Evolutionary conservation across 2,888 invertebrate species (phyloP), one percentile per base, ranked within the genome.

Genomic region (Drosophila demipolita): DNA sequence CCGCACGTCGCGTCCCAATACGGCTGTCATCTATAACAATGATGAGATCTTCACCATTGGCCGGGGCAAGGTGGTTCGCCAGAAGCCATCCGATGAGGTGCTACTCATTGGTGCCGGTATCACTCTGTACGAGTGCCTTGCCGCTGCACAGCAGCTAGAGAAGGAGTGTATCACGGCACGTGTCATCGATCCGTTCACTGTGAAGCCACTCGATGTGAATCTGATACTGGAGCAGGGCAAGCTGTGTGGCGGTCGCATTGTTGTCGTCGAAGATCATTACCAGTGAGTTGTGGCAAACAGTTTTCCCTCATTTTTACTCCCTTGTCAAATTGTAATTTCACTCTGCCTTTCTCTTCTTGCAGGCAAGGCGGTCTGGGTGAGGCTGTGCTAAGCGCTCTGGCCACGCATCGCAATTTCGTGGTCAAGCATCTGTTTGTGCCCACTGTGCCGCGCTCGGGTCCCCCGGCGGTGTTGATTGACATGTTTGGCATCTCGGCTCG

Each of bases 221-320:
- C 94, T 96, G 1, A 95, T 99, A 48, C 92, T 96, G 48, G 94
- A 94, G 60, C 95, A 97, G 92, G 99, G 98, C 3, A 94, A 94
- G 73, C 96, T 96, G 63, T 96, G 95, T 65, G 96, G 96, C 9
- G 98, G 98, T 1, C 94, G 95, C 12, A 95, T 99, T 64, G 93
- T 99, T 58, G 98, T 98, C 40, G 98, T 99, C 0, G 99, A 99
- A 93, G 99, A 99, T 93, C 99, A 99, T 93, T 99, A 99, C 93
- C 95, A 96, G 78, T 97, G 97, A 93, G 99, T 96, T 32, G 45
- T 57, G 35, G 1, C 8, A n/a, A 17, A 40, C 9, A 33, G 6
- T 35, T 7, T 11, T n/a, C 5, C 3, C n/a, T 7, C 4, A 29
- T n/a, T n/a, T 3, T 54, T 1, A 26, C 8, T 33, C 36, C 6